Base-by-base conservation (phyloP, 1,140 invertebrate species). In the Leptopilina boulardi region DNA sequence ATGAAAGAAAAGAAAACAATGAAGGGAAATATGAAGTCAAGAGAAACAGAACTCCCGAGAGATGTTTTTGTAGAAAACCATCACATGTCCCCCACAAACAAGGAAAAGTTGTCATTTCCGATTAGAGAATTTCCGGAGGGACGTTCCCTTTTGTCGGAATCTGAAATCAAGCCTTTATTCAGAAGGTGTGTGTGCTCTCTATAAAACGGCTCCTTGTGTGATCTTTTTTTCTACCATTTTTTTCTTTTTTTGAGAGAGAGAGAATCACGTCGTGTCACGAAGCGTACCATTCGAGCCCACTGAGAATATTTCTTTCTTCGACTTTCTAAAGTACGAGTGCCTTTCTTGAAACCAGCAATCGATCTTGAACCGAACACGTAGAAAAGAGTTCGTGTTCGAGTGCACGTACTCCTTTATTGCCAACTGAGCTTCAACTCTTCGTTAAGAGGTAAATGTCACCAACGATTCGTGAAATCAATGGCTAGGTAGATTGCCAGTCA, bases 321-420 rank as follows among this genome's bases (percentile, higher is more conserved):
- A 1, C 6, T 56, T 56, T 26, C 19, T 56, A 11, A 56, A 11
- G 54, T 23, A 56, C 54, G 19, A 19, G 21, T 56, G 18, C 54
- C 21, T 56, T 56, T 56, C 18, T 11, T 19, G 9, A 56, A 26
- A 56, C 21, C 21, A 19, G 13, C 54, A 10, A 56, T 56, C 54
- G 18, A 56, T 56, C 54, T 56, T 26, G 19, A 11, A 56, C 21
- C 23, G 3, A 2, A 56, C 54, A 26, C 54, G 54, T 56, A 56
- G n/a, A 56, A 56, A 56, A 56, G 18, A 56, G 54, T 56, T 56
- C 54, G 54, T 56, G 54, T 23, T 56, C 54, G 54, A 56, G 54
- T 56, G 54, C 19, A 56, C 9, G 54, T 23, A 21, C 54, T 56
- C 10, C 19, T 26, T 56, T 23, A 56, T 56, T 56, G 21, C 19